Conservation (phyloP, 2,888 invertebrate genomes). For the Monopis laevigella region DNA sequence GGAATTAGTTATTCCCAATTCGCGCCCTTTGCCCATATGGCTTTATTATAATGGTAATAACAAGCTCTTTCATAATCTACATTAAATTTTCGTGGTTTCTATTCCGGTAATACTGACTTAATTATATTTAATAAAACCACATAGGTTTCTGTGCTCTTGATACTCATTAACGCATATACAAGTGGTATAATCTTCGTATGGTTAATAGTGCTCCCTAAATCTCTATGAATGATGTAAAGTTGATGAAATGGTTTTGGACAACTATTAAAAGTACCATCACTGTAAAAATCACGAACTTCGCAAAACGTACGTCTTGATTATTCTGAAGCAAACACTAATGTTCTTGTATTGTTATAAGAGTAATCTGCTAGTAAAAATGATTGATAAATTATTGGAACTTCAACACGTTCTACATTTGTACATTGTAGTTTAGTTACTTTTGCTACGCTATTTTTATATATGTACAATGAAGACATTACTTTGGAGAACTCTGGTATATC, state of each 20-base stretch:
- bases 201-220: not conserved
- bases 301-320: not conserved
- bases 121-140: not conserved
- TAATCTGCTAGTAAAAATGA: not conserved
- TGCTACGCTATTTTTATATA: not conserved
- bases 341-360: not conserved
- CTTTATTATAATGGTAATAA: not conserved
- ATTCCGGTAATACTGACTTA: not conserved
- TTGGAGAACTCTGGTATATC: not conserved
- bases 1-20: too few species aligned
- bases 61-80: not conserved
- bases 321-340: not conserved
- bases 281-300: not conserved
- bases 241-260: not conserved
- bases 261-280: not conserved
- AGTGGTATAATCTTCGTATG: too few species aligned
- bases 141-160: too few species aligned
- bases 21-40: not conserved
- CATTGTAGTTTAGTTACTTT: too few species aligned
- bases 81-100: not conserved
- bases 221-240: not conserved
- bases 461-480: not conserved
- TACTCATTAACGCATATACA: too few species aligned
- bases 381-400: not conserved
- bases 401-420: not conserved